These are phyloP conservation scores for Sitodiplosis mosellana DNA, from an alignment of 1,140 invertebrate species.

Conservation along the genomic window DNA sequence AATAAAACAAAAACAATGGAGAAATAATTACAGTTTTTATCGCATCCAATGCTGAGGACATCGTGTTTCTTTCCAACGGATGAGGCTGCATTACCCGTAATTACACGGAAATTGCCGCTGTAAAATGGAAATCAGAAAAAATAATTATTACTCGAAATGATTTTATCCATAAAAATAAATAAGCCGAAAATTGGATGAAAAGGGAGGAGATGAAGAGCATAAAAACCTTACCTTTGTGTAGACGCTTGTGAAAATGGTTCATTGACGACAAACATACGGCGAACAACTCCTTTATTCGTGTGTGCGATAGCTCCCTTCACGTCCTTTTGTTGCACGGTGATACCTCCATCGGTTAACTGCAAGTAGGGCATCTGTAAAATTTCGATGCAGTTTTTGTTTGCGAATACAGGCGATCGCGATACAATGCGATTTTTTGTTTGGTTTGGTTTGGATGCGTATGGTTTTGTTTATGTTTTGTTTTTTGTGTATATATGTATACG, in stretches of 20 bases:
- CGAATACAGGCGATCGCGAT: too few relatives aligned
- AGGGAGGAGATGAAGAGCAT: too few relatives aligned
- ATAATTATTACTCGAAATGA: not conserved
- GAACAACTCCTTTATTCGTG: constrained; percentile 23
- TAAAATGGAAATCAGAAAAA: not conserved
- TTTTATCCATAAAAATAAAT: not conserved
- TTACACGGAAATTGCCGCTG: constrained; percentile 14
- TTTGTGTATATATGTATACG: too few relatives aligned
- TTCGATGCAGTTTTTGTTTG: not conserved
- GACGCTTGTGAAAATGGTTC: constrained; percentile 19
- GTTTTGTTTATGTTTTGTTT: too few relatives aligned
- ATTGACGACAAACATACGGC: constrained; percentile 25
- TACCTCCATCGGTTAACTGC: constrained; percentile 21
- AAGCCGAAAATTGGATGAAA: too few relatives aligned
- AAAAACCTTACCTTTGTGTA: constrained; percentile 17
- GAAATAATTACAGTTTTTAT: constrained; percentile 26
- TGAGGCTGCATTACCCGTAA: constrained; percentile 13
- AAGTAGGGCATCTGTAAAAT: constrained; percentile 23
- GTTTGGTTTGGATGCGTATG: too few relatives aligned
- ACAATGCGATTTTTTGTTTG: too few relatives aligned
- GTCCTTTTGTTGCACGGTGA: constrained; percentile 23
- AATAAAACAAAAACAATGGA: not conserved
- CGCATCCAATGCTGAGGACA: constrained; percentile 20
- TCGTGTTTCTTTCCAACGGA: constrained; percentile 23
- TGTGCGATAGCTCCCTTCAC: constrained; percentile 17